Percentiles rank a stretch among this genome's conserved stretches.
These are phyloP conservation scores for Melinaea marsaeus DNA, from an alignment of 2,888 invertebrate genomes.

Conservation along the genomic window DNA sequence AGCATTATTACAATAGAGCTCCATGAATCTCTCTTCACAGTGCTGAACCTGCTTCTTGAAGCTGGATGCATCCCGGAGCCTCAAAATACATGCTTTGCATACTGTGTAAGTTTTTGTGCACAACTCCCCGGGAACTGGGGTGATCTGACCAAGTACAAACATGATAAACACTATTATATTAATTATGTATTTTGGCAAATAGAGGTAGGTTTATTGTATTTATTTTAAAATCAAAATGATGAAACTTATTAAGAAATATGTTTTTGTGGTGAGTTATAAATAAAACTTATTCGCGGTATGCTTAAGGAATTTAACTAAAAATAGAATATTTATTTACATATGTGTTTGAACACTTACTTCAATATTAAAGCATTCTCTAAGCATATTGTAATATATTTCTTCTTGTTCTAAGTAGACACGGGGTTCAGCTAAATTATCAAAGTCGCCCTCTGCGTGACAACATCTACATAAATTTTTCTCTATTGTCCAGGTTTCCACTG, in stretches of 20 bases:
- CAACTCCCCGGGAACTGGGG: slow-evolving; percentile 43
- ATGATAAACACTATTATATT: too few species aligned
- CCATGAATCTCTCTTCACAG: slow-evolving; percentile 52
- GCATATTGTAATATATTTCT: slow-evolving; percentile 53
- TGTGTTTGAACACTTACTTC: slow-evolving; percentile 39
- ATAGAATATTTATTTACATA: not conserved
- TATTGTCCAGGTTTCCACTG: slow-evolving; percentile 45
- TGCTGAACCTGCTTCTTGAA: slow-evolving; percentile 52
- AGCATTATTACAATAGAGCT: slow-evolving; percentile 42
- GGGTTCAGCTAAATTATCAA: slow-evolving; percentile 48
- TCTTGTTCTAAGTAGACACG: slow-evolving; percentile 35
- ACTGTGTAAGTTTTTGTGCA: slow-evolving; percentile 49
- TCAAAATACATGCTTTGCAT: slow-evolving; percentile 48
- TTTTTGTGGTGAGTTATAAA: not conserved
- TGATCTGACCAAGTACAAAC: slow-evolving; percentile 34
- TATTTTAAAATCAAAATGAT: too few species aligned
- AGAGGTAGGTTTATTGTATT: too few species aligned
- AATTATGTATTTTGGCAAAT: too few species aligned
- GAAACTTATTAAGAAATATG: too few species aligned
- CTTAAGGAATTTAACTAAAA: not conserved
- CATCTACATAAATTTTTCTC: slow-evolving; percentile 61
- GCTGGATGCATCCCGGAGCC: slow-evolving; percentile 46
- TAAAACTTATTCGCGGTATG: not conserved
- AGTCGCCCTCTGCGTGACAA: slow-evolving; percentile 58
- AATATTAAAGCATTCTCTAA: slow-evolving; percentile 50